Evolutionary conservation across 1,140 invertebrate genomes (phyloP).

Genomic region (Lordiphosa stackelbergi): DNA sequence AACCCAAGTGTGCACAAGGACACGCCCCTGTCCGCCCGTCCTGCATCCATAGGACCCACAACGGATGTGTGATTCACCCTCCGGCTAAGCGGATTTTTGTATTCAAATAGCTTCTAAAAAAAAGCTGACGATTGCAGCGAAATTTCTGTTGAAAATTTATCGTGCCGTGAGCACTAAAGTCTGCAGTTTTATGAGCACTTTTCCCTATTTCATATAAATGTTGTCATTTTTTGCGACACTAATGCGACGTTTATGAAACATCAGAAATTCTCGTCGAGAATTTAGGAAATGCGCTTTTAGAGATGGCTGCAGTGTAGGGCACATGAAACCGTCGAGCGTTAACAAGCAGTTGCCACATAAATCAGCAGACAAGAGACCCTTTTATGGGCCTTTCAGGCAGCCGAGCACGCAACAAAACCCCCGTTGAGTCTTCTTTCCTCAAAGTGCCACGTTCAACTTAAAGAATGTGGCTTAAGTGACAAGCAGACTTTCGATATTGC

Average conservation of each 20-base stretch:
- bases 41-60: constrained; percentile 7
- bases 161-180: constrained; percentile 52
- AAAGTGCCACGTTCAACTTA: constrained; percentile 26
- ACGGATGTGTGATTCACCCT: constrained; percentile 37
- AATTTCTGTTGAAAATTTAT: constrained; percentile 44
- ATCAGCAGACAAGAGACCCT: constrained; percentile 30
- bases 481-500: constrained; percentile 55
- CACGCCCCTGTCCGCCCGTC: constrained; percentile 27
- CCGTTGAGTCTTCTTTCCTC: constrained; percentile 54
- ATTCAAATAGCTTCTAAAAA: constrained; percentile 55
- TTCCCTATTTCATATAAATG: constrained; percentile 9
- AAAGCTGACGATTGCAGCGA: constrained; percentile 60
- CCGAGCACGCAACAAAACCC: constrained; percentile 47
- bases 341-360: constrained; percentile 60
- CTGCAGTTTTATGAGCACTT: constrained; percentile 65
- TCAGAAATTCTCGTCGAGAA: constrained; percentile 32
- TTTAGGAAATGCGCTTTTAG: constrained; percentile 32
- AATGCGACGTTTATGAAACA: constrained; percentile 71
- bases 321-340: constrained; percentile 29
- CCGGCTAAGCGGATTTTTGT: constrained; percentile 60
- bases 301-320: constrained; percentile 52
- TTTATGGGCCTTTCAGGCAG: no score
- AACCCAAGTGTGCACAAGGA: constrained; percentile 11
- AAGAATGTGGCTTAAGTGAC: constrained; percentile 47
- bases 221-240: constrained; percentile 55